Evolutionary conservation across 2,888 invertebrate genomes (phyloP).

Genomic region (Ametastegia equiseti): DNA sequence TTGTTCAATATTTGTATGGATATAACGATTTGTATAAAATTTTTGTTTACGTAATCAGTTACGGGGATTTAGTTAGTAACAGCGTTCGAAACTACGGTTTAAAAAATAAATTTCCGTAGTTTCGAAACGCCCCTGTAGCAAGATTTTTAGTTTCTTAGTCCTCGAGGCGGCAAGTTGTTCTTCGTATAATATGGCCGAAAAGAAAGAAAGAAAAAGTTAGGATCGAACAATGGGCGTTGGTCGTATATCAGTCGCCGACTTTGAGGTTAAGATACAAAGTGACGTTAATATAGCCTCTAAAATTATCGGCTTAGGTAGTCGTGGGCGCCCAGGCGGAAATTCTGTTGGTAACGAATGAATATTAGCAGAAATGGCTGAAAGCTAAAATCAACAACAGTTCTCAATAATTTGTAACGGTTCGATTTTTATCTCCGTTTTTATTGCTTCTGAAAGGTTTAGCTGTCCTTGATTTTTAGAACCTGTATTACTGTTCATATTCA

Average conservation of each 20-base stretch:
- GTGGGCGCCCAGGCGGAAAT: not conserved
- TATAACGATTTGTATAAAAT: no score
- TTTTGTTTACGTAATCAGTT: no score
- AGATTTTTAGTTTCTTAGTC: no score
- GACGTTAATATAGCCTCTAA: conserved; percentile 6
- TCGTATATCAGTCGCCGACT: conserved; percentile 28
- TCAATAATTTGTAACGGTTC: not conserved
- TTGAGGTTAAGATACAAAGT: conserved; percentile 19
- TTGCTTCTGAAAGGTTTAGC: no score
- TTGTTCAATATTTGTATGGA: no score
- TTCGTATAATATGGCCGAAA: no score
- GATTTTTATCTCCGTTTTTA: not conserved
- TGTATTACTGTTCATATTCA: not conserved
- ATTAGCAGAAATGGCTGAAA: not conserved
- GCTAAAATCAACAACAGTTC: not conserved
- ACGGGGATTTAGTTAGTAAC: no score
- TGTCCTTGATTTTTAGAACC: no score
- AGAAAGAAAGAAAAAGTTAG: not conserved
- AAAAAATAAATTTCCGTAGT: no score
- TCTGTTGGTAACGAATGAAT: not conserved
- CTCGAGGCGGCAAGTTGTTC: no score
- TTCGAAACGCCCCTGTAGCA: no score
- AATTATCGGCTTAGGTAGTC: not conserved
- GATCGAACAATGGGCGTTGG: conserved; percentile 22
- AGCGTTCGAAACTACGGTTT: no score